Base-by-base conservation (phyloP, 2,888 invertebrate genomes). In the Pyralis farinalis region DNA sequence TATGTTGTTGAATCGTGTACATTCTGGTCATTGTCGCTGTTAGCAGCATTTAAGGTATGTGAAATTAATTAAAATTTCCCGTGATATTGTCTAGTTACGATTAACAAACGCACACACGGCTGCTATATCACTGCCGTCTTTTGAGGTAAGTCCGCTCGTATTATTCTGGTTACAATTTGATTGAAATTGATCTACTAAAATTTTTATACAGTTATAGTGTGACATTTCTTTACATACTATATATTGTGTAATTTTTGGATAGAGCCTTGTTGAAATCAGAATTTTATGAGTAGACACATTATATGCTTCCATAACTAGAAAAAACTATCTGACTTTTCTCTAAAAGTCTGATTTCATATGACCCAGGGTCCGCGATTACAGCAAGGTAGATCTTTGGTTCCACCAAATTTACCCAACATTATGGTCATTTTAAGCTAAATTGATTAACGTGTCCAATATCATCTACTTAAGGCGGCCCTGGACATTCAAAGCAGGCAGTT, bases 21-120 rank as follows among this genome's bases (percentile, higher is more conserved):
- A 71, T 79, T 87, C 88, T 88, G 88, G 88, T 88, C 88, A 88
- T 85, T 81, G 74, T 68, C 62, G 73, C 72, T 73, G 67, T 63
- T 55, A 58, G 58, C 60, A 49, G 63, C 68, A 67, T 70, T 64
- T 64, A 78, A 77, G 72, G 58, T 77, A 69, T 66, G 52, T 71
- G 58, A 71, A 71, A 72, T 54, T 65, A 66, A 51, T 58, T 63
- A 59, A 66, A 69, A 58, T 58, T 65, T 55, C 53, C 64, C 53
- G 59, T 61, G 56, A 69, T 67, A 64, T 67, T 63, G 56, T 58
- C 53, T 66, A 70, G 60, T 58, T 58, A 37, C 30, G 30, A 30
- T 20, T 61, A 44, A 58, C 38, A 49, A 55, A 58, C 58, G 65
- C 62, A 62, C 63, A 62, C 53, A 53, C 12, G 44, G 37, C 50